phyloP scores from a whole-genome alignment of 2,113 vertebrate species.

The Dissostichus mawsoni region DNA sequence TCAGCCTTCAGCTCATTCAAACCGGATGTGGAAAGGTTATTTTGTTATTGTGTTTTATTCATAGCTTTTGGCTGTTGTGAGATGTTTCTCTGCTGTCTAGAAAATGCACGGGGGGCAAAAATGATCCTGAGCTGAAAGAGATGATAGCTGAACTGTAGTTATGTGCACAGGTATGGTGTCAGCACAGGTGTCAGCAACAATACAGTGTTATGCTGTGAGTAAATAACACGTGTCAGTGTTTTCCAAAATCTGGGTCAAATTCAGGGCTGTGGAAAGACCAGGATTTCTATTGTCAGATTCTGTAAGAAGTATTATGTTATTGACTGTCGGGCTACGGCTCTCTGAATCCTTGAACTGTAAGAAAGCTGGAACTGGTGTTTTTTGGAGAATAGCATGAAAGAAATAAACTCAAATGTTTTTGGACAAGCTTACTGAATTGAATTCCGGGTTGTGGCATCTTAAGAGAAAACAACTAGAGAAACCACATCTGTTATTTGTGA shows the following conservation, averaged over 20 bases:
- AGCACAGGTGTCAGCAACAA: slow-evolving; percentile 47
- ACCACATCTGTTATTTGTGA: slow-evolving; percentile 17
- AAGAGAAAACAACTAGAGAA: slow-evolving; percentile 20
- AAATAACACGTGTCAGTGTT: slow-evolving; percentile 23
- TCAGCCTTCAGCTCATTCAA: slow-evolving; percentile 55
- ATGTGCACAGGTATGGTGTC: slow-evolving; percentile 11
- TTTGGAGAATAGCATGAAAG: neutral
- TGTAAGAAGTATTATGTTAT: slow-evolving; percentile 14
- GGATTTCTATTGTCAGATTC: slow-evolving; percentile 36
- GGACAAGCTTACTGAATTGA: slow-evolving; percentile 6
- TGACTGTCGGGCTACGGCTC: neutral
- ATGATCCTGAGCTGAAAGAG: slow-evolving; percentile 13
- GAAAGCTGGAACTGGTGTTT: neutral
- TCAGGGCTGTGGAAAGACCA: slow-evolving; percentile 15
- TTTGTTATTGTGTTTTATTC: slow-evolving; percentile 57
- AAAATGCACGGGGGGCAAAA: slow-evolving; percentile 9
- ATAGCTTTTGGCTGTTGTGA: slow-evolving; percentile 34
- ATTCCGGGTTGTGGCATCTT: neutral
- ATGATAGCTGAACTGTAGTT: neutral
- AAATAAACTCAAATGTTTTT: slow-evolving; percentile 10
- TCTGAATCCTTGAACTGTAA: slow-evolving; percentile 2
- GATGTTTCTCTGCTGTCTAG: slow-evolving; percentile 14
- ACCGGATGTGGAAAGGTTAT: slow-evolving; percentile 74
- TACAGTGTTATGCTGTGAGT: slow-evolving; percentile 8
- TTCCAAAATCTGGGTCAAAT: slow-evolving; percentile 44